Evolutionary conservation across 64 coral and sea anemone genomes (phyloP).

Genomic region (Platygyra sinensis): DNA sequence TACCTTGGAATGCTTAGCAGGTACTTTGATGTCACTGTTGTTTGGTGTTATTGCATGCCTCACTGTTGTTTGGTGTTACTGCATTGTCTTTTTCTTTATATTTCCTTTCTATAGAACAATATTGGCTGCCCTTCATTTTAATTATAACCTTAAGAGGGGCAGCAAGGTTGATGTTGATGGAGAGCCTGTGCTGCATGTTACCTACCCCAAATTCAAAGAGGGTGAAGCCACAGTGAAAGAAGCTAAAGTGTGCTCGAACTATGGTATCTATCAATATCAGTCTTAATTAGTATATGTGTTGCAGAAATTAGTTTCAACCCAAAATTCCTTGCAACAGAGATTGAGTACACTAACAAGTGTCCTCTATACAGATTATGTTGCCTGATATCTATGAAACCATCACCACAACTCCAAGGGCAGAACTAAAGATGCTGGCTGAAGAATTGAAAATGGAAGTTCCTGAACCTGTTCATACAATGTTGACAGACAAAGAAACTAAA

Average conservation of each 20-base stretch:
- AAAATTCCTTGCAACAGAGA: not conserved
- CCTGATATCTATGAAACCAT: too few species aligned
- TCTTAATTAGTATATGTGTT: not conserved
- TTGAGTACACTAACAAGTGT: too few species aligned
- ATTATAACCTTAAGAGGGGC: not conserved
- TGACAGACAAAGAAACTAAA: not conserved
- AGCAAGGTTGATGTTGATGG: not conserved
- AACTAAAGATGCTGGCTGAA: too few species aligned
- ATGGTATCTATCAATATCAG: slow-evolving; percentile 21
- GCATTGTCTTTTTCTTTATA: too few species aligned
- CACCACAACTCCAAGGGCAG: too few species aligned
- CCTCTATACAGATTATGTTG: too few species aligned
- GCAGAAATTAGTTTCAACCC: not conserved
- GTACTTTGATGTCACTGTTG: too few species aligned
- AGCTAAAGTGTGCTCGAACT: slow-evolving; percentile 21
- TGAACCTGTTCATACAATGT: not conserved
- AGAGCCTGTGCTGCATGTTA: not conserved
- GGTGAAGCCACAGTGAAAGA: slow-evolving; percentile 2
- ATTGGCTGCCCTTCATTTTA: slow-evolving; percentile 17
- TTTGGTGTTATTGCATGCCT: too few species aligned
- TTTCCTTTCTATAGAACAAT: too few species aligned
- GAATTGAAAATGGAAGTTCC: too few species aligned
- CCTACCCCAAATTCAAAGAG: slow-evolving; percentile 7
- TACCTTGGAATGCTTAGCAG: not conserved
- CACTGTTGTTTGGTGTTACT: too few species aligned